Evolutionary conservation across 1,140 invertebrate genomes (phyloP).

Genomic region (Trichonephila inaurata): DNA sequence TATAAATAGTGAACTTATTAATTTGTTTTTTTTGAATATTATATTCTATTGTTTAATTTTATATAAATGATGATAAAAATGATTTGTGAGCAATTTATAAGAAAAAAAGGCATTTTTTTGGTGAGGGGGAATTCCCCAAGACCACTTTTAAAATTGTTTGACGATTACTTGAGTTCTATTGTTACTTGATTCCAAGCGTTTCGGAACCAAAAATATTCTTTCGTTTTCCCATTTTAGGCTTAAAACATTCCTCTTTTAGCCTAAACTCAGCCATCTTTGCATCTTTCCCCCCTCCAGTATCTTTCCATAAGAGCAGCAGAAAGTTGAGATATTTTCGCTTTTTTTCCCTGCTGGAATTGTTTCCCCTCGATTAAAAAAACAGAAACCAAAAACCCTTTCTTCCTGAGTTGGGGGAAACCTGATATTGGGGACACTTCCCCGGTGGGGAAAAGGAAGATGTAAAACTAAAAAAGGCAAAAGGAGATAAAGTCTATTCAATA

Average conservation of each 20-base stretch:
- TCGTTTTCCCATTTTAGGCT: neutral
- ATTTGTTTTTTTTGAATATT: too few species aligned
- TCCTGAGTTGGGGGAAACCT: conserved; percentile 26
- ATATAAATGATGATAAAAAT: too few species aligned
- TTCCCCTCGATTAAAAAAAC: neutral
- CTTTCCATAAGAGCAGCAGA: neutral
- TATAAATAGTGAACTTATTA: too few species aligned
- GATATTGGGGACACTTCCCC: conserved; percentile 54
- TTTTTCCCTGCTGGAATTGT: neutral
- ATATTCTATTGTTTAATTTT: too few species aligned
- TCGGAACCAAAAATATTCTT: neutral
- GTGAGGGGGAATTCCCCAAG: too few species aligned
- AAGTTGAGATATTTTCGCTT: neutral
- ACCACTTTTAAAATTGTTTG: too few species aligned
- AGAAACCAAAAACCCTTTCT: conserved; percentile 63
- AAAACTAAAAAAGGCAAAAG: neutral
- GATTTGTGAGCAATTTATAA: too few species aligned
- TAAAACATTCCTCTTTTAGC: neutral
- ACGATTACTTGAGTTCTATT: too few species aligned
- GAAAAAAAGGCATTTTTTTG: too few species aligned
- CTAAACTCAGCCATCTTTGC: neutral
- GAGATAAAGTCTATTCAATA: conserved; percentile 63
- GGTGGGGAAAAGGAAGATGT: conserved; percentile 16
- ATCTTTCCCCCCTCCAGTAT: neutral
- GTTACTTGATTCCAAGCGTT: too few species aligned